Base-by-base conservation (phyloP, 2,888 invertebrate species). In the Apotomis turbidana region DNA sequence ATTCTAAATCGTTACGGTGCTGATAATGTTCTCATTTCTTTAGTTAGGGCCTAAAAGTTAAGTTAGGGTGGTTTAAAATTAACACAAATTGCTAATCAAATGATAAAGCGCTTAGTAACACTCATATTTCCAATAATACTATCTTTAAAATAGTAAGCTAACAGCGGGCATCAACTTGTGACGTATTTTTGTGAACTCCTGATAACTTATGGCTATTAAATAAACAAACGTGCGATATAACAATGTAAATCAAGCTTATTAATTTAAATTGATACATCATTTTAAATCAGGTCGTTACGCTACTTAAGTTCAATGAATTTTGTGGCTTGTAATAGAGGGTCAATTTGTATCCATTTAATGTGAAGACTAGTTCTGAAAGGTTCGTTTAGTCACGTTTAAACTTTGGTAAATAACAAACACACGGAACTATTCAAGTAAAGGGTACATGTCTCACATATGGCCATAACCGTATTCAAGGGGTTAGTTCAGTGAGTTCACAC, bases 251-350 rank as follows among this genome's bases (percentile, higher is more conserved):
- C 49, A n/a, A 10, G 55, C 27, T 67, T 51, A 71, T 71, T 71
- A 71, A 61, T 71, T 71, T 67, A 71, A 71, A 67, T 71, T 67
- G 67, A 61, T 41, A 66, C 38, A 60, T 66, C 58, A 66, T 38
- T 64, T 66, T 55, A 54, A 71, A 71, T 66, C 59, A 66, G 60
- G 66, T 54, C 60, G 60, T 38, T 38, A 38, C 12, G 55, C 38
- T 60, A 66, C 36, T 49, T 15, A 59, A 44, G 27, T 15, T 58
- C 46, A 60, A 60, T 71, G 13, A 71, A 54, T 54, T 66, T 60
- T 55, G 54, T 70, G 70, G 64, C 54, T 59, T 54, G 27, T 54
- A 44, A 15, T 54, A 52, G 38, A 10, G 41, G 13, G 61, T 41
- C 46, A 15, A 51, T 68, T 60, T 61, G 60, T 27, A 12, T n/a